Percentiles rank a stretch among this genome's conserved stretches.
These are phyloP conservation scores for Chloroceryle aenea DNA, from an alignment of 2,113 vertebrate genomes.

Conservation along the genomic window DNA sequence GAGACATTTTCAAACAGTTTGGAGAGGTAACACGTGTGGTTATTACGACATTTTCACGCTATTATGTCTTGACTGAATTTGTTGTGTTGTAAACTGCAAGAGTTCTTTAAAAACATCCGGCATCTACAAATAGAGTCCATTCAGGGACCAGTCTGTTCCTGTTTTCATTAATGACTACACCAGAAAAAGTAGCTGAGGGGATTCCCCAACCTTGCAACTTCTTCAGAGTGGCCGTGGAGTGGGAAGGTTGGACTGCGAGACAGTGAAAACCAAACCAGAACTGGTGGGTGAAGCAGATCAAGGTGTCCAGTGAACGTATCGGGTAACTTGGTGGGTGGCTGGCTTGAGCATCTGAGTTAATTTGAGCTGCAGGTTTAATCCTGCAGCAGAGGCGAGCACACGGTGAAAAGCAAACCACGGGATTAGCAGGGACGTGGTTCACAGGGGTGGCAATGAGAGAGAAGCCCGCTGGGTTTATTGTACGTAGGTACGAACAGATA, in stretches of 20 bases:
- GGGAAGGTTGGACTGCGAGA: accelerated
- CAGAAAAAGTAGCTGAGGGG: not conserved
- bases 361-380: not conserved
- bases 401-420: not conserved
- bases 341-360: not conserved
- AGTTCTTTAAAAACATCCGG: not conserved
- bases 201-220: accelerated
- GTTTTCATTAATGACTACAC: not conserved
- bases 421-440: not conserved
- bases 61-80: not conserved
- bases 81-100: not conserved
- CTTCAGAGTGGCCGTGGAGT: accelerated
- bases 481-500: too few relatives aligned
- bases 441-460: not conserved
- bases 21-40: accelerated
- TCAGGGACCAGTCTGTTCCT: not conserved
- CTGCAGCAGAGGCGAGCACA: not conserved
- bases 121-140: not conserved
- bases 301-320: accelerated
- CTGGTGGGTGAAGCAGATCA: not conserved
- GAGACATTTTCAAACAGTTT: not conserved
- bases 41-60: not conserved
- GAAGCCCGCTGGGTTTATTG: not conserved
- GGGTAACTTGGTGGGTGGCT: accelerated
- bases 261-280: not conserved